phyloP scores from a whole-genome alignment of 2,797 vertebrate genomes.

The Gobio occitaniae region DNA sequence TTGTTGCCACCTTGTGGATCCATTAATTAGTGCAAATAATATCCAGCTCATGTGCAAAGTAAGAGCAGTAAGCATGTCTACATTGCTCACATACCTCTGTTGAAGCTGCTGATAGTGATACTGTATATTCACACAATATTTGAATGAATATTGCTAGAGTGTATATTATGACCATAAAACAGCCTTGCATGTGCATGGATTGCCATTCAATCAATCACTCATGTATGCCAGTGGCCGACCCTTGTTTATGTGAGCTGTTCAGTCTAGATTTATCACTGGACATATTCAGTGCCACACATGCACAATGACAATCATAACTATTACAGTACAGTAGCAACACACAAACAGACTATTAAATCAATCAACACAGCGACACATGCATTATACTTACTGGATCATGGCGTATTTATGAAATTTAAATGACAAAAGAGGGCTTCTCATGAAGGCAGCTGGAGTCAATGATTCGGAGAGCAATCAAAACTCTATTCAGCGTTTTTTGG shows the following conservation, averaged over 20 bases:
- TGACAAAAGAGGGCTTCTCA: conserved; percentile 7
- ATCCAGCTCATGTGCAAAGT: neutral
- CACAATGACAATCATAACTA: neutral
- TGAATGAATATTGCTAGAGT: neutral
- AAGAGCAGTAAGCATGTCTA: neutral
- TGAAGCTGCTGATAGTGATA: neutral
- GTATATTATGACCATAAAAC: conserved; percentile 4
- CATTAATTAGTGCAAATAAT: neutral
- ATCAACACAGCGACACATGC: neutral
- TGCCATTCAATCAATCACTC: neutral
- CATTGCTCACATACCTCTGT: neutral
- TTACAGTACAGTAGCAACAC: neutral
- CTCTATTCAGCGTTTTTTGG: neutral
- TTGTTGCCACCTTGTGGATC: neutral
- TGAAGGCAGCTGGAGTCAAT: conserved; percentile 52
- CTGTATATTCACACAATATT: neutral
- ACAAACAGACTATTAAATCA: neutral
- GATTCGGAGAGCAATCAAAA: conserved; percentile 54
- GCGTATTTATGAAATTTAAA: conserved; percentile 30
- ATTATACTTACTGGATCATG: conserved; percentile 40
- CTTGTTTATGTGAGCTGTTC: conserved; percentile 5
- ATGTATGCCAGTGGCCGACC: neutral
- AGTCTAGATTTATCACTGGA: conserved; percentile 19
- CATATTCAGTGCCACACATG: neutral
- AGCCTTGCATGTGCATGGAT: neutral